These are phyloP conservation scores for Lordiphosa collinella DNA, from an alignment of 1,140 invertebrate species.

Conservation along the genomic window DNA sequence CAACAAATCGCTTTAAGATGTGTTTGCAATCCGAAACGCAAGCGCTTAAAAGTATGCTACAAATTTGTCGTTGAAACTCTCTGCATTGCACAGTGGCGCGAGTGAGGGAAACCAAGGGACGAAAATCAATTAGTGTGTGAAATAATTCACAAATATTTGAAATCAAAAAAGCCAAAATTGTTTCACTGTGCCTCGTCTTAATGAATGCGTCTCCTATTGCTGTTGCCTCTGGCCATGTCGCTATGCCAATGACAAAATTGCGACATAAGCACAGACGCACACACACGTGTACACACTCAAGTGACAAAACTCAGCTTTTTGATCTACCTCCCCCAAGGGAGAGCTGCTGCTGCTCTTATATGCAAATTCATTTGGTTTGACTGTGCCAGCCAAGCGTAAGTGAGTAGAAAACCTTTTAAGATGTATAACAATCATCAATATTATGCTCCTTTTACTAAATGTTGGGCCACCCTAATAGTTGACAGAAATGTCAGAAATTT, in stretches of 20 bases:
- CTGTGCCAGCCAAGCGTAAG: neutral
- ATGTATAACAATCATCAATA: neutral
- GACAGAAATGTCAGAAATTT: conserved; percentile 42
- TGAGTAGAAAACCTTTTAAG: conserved; percentile 6
- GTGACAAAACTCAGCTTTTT: conserved; percentile 30
- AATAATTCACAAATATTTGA: no score
- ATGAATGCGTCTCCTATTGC: conserved; percentile 21
- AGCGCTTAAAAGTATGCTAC: no score
- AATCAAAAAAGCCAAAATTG: no score
- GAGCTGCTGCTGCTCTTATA: neutral
- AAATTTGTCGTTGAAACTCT: no score
- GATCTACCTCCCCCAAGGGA: conserved; percentile 31
- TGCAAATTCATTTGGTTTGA: conserved; percentile 44
- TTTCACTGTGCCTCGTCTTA: conserved; percentile 7
- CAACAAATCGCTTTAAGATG: no score
- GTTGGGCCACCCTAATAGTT: conserved; percentile 21
- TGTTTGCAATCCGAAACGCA: no score
- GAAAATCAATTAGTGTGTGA: no score
- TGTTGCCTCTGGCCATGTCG: neutral
- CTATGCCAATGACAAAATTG: conserved; percentile 28
- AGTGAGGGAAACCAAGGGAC: no score
- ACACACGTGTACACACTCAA: conserved; percentile 16
- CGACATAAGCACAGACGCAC: neutral
- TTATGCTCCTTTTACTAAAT: neutral
- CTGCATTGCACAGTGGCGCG: no score